A percentile compares a stretch with the other conserved stretches of the same genome.
These are phyloP conservation scores for Drosophila atripex DNA, from an alignment of 2,888 invertebrate species.

Conservation along the genomic window DNA sequence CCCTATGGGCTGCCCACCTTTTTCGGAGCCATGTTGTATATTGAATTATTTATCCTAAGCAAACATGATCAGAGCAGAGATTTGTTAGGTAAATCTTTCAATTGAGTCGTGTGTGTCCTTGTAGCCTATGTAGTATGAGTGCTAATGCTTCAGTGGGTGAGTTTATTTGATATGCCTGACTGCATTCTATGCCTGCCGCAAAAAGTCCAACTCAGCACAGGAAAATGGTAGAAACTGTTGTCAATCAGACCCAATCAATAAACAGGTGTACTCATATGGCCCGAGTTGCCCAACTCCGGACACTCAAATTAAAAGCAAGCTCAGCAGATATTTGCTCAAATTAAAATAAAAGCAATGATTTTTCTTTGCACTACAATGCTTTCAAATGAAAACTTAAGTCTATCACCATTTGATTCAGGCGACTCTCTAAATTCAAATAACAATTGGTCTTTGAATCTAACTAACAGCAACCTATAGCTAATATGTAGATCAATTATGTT, in stretches of 20 bases:
- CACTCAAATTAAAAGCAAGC: slow-evolving; percentile 6
- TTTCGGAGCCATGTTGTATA: slow-evolving; percentile 45
- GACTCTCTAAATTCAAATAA: no score
- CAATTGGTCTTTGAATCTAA: not conserved
- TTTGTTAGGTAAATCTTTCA: slow-evolving; percentile 55
- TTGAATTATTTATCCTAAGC: slow-evolving; percentile 79
- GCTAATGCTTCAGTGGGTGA: slow-evolving; percentile 42
- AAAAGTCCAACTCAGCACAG: slow-evolving; percentile 11
- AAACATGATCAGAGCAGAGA: slow-evolving; percentile 70
- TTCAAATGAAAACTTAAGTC: not conserved
- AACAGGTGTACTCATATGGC: slow-evolving; percentile 29
- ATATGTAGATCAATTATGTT: no score
- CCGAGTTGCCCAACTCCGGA: not conserved
- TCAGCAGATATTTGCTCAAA: slow-evolving; percentile 9
- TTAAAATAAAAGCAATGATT: not conserved
- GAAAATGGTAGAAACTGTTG: slow-evolving; percentile 28
- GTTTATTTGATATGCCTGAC: slow-evolving; percentile 33
- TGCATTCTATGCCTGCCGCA: slow-evolving; percentile 29
- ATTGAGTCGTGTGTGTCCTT: slow-evolving; percentile 30
- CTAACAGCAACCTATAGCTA: no score
- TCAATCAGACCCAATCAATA: slow-evolving; percentile 55
- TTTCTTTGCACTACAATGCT: not conserved
- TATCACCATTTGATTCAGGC: no score
- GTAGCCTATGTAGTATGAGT: slow-evolving; percentile 12
- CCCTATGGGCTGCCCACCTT: slow-evolving; percentile 29